A percentile compares a stretch with the other conserved stretches of the same genome.
Evolutionary conservation across 2,797 vertebrate genomes (phyloP).

Genomic region (Glyptemys insculpta): DNA sequence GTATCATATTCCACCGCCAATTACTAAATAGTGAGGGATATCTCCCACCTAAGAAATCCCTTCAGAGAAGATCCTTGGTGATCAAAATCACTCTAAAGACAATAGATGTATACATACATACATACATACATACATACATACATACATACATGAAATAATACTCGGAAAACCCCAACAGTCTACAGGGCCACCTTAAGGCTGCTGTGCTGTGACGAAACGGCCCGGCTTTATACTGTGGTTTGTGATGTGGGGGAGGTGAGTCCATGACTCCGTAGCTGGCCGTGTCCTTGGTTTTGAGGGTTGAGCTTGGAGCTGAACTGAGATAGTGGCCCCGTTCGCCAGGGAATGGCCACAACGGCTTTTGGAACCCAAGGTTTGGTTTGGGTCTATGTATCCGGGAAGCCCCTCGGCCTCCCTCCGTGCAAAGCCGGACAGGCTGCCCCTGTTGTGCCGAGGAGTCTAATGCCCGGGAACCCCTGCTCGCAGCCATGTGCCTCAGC

Average conservation of each 20-base stretch:
- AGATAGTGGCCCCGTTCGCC: fast-evolving
- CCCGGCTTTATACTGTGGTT: no score
- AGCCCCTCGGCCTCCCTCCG: neutral
- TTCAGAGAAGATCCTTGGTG: no score
- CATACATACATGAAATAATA: no score
- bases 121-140: fast-evolving
- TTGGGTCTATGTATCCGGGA: neutral
- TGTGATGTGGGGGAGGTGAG: no score
- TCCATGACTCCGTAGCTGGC: neutral
- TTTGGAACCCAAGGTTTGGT: neutral
- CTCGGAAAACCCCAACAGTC: no score
- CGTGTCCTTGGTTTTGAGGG: fast-evolving
- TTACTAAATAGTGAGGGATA: no score
- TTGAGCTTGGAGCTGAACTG: fast-evolving
- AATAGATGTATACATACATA: no score
- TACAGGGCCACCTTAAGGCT: no score
- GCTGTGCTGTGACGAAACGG: no score
- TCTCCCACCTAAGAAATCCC: no score
- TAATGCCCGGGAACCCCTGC: neutral
- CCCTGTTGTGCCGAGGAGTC: neutral
- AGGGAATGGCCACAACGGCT: neutral
- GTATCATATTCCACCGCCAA: no score
- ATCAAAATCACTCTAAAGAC: no score
- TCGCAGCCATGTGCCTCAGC: neutral
- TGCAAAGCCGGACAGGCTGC: neutral